Evolutionary conservation across 1,140 invertebrate species (phyloP), one percentile per base, ranked within the genome.

Genomic region (Neodiprion pinetum): DNA sequence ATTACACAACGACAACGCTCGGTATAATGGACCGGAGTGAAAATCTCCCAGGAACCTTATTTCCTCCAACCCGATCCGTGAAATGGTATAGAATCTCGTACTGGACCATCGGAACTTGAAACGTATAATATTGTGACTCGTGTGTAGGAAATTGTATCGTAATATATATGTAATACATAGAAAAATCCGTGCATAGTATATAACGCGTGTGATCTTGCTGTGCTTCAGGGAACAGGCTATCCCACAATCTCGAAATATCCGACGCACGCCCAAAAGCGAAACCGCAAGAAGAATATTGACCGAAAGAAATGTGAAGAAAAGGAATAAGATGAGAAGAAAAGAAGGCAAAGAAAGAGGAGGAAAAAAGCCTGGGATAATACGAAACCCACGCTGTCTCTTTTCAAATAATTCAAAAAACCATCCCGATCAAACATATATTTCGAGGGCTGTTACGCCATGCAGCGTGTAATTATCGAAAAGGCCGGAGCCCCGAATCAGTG

Each of bases 351-450:
- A 73, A 79, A 65, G 61, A 17, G 70, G 72, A 69, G 80, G 74
- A 77, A 61, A 78, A 77, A 85, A 87, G 86, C 84, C 84, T 83
- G 67, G 61, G 70, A 75, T 72, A 85, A 88, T 88, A 86, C 77
- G 79, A 72, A 80, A 82, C 85, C 85, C 21, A 71, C 21, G 70
- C 87, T 85, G 85, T 88, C 87, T 88, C 87, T 88, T 88, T 88
- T 88, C 87, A 88, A 88, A 88, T 88, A 88, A 88, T 88, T 88
- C 86, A 88, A 88, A 88, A 61, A 61, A 87, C 87, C 84, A 82
- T 83, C 83, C 86, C 86, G 87, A 88, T 88, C 86, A 87, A 88
- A 88, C 86, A 88, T 88, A 88, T 88, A 88, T 88, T 87, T 86
- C 86, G 87, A 83, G 81, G 82, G 72, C 83, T 80, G 81, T 78